Percentiles rank a stretch among this genome's conserved stretches.
Evolutionary conservation across 92 coral and sea anemone genomes (phyloP).

Genomic region (Virgularia gustaviana): DNA sequence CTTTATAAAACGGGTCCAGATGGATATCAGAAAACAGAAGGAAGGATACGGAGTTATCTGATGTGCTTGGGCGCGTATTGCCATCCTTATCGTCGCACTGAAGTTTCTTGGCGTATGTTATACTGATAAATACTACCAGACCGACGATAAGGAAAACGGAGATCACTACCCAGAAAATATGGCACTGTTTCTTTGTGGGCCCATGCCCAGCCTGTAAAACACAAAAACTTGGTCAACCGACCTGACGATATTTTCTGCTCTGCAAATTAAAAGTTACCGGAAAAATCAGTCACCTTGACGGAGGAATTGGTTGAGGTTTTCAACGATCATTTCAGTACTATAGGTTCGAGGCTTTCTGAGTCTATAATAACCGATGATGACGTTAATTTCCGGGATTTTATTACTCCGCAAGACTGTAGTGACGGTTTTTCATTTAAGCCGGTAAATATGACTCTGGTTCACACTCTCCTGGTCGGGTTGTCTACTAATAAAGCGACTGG

Average conservation of each 20-base stretch:
- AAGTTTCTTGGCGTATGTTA: conserved; percentile 55
- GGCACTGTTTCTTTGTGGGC: too few species aligned
- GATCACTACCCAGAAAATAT: not conserved
- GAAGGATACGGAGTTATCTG: conserved; percentile 46
- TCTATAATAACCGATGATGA: not conserved
- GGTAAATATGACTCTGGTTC: too few species aligned
- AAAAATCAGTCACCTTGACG: not conserved
- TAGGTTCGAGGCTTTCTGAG: not conserved
- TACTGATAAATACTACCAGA: conserved; percentile 54
- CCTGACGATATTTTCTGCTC: too few species aligned
- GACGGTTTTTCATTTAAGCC: too few species aligned
- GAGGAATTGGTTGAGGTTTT: not conserved
- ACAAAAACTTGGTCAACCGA: not conserved
- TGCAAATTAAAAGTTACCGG: conserved; percentile 3
- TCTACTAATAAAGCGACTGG: too few species aligned
- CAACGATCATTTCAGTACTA: not conserved
- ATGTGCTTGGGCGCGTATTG: not conserved
- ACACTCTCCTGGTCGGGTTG: too few species aligned
- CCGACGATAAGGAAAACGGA: not conserved
- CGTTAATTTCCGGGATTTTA: not conserved
- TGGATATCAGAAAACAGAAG: conserved; percentile 79
- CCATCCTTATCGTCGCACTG: conserved; percentile 33
- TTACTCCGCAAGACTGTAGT: not conserved
- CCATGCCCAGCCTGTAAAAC: not conserved
- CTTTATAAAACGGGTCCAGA: conserved; percentile 66